A percentile compares a stretch with the other conserved stretches of the same genome.
These are phyloP conservation scores for Lagenorhynchus albirostris DNA, from an alignment of 2,113 vertebrate genomes.

Conservation along the genomic window DNA sequence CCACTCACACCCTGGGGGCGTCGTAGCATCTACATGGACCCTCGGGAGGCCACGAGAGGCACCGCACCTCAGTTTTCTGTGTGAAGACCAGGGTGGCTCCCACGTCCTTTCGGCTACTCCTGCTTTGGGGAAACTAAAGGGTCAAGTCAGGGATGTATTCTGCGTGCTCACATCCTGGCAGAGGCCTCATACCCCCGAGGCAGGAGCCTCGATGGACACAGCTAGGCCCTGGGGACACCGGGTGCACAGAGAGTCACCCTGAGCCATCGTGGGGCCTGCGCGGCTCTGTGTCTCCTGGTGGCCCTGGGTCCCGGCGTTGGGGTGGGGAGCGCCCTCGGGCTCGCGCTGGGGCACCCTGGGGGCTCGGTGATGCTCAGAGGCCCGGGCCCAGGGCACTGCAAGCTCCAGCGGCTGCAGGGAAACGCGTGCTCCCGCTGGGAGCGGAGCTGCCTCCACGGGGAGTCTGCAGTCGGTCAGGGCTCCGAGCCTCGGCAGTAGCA, in stretches of 20 bases:
- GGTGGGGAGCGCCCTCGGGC: background rate
- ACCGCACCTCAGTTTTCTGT: accelerated
- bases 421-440: background rate
- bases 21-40: accelerated
- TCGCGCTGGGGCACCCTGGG: background rate
- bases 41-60: background rate
- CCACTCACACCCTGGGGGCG: background rate
- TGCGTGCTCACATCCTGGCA: background rate
- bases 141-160: accelerated
- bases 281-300: background rate
- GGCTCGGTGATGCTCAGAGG: background rate
- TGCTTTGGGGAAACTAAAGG: background rate
- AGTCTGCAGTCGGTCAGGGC: no score
- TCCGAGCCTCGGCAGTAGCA: background rate
- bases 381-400: background rate
- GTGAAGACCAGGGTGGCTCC: accelerated
- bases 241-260: accelerated
- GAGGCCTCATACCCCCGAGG: accelerated
- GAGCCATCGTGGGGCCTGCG: background rate
- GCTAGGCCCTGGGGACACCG: background rate
- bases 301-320: background rate
- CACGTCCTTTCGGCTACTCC: accelerated
- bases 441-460: background rate
- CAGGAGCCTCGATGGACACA: accelerated
- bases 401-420: background rate